Evolutionary conservation across 92 coral and sea anemone species (phyloP).

Genomic region (Bergia sp.): DNA sequence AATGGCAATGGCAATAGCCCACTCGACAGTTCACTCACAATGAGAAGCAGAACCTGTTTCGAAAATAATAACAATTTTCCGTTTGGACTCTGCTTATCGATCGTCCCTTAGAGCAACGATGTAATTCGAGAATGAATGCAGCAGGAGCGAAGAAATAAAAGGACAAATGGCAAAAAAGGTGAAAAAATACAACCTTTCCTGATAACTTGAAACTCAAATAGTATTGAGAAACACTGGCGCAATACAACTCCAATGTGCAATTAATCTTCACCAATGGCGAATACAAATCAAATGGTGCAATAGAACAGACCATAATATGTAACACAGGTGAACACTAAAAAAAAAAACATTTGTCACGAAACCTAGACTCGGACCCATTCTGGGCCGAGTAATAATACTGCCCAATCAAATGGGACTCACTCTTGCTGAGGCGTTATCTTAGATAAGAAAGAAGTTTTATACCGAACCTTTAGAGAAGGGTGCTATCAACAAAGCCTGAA

Average conservation of each 20-base stretch:
- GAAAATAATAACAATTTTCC: not conserved
- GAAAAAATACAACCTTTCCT: conserved; percentile 2
- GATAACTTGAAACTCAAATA: not conserved
- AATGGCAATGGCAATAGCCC: no score
- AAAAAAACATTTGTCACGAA: not conserved
- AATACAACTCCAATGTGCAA: not conserved
- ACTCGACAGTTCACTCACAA: not conserved
- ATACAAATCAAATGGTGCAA: no score
- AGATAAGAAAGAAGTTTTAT: conserved; percentile 3
- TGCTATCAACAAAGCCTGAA: conserved; percentile 20
- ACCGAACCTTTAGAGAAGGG: conserved; percentile 32
- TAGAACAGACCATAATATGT: no score
- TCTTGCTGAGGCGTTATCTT: conserved; percentile 18
- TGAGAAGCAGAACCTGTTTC: not conserved
- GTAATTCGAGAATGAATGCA: not conserved
- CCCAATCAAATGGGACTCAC: conserved; percentile 16
- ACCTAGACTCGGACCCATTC: no score
- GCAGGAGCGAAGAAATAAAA: not conserved
- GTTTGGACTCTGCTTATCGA: no score
- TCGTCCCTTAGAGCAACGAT: conserved; percentile 6
- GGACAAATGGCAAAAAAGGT: not conserved
- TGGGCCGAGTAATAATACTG: not conserved
- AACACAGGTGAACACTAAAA: not conserved
- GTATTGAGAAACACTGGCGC: not conserved
- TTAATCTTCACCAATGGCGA: no score